Percentiles rank a stretch among this genome's conserved stretches.
phyloP scores from a whole-genome alignment of 2,797 vertebrate genomes.

The Pantherophis vulpinus region DNA sequence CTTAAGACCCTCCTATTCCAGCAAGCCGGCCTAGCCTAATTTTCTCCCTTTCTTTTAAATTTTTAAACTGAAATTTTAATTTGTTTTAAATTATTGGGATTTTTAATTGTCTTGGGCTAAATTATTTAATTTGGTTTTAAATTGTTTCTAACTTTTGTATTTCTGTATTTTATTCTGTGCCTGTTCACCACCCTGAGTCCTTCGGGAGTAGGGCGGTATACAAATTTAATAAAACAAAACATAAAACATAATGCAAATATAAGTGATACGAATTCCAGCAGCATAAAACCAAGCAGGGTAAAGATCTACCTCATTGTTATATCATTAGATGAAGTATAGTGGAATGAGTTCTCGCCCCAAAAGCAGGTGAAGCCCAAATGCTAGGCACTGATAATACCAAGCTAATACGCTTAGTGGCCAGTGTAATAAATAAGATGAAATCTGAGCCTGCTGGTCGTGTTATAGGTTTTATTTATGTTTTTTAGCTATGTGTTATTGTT shows the following conservation, averaged over 20 bases:
- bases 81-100: no score
- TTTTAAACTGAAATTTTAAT: no score
- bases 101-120: no score
- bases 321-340: not conserved
- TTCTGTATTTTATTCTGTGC: no score
- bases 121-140: no score
- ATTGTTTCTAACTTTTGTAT: no score
- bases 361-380: not conserved
- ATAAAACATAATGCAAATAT: not conserved
- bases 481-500: not conserved
- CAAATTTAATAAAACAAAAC: no score
- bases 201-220: no score
- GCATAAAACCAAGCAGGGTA: not conserved
- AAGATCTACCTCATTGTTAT: not conserved
- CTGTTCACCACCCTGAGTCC: no score
- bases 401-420: not conserved
- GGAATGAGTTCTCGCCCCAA: not conserved
- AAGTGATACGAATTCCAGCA: not conserved
- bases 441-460: not conserved
- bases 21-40: no score
- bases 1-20: no score
- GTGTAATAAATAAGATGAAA: not conserved
- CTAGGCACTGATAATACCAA: not conserved
- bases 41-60: no score
- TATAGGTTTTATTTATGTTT: not conserved